phyloP scores from a whole-genome alignment of 2,888 invertebrate species.

The Esperia sulphurella region DNA sequence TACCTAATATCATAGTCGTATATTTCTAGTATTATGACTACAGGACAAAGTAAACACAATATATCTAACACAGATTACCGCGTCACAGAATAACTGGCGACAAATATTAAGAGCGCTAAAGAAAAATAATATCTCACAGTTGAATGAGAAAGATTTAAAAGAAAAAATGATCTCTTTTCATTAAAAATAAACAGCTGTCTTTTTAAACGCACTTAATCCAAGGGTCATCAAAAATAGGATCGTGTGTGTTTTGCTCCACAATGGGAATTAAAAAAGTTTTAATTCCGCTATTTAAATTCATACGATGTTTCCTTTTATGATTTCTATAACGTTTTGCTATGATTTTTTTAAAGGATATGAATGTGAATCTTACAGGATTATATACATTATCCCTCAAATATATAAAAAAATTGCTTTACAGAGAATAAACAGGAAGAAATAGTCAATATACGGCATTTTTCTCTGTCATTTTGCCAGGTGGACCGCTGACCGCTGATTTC shows the following conservation, averaged over 20 bases:
- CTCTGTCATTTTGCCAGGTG: too few species aligned
- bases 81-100: background rate
- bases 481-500: too few species aligned
- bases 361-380: background rate
- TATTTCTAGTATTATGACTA: background rate
- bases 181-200: slow-evolving; percentile 12
- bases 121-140: slow-evolving; percentile 9
- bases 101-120: slow-evolving; percentile 1
- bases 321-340: slow-evolving; percentile 3
- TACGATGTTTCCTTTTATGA: slow-evolving; percentile 11
- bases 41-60: background rate
- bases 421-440: background rate
- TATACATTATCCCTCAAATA: too few species aligned
- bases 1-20: background rate
- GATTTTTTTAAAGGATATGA: slow-evolving; percentile 10
- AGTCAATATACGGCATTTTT: background rate
- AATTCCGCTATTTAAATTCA: slow-evolving; percentile 20
- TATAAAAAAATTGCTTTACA: background rate
- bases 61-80: background rate
- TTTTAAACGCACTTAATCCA: slow-evolving; percentile 12
- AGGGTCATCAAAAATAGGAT: slow-evolving; percentile 13
- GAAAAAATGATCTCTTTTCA: background rate
- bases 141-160: slow-evolving; percentile 1
- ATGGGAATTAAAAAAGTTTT: slow-evolving; percentile 17
- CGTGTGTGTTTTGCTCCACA: slow-evolving; percentile 6